Evolutionary conservation across 2,797 vertebrate species (phyloP).

Genomic region (Holocentrus rufus): DNA sequence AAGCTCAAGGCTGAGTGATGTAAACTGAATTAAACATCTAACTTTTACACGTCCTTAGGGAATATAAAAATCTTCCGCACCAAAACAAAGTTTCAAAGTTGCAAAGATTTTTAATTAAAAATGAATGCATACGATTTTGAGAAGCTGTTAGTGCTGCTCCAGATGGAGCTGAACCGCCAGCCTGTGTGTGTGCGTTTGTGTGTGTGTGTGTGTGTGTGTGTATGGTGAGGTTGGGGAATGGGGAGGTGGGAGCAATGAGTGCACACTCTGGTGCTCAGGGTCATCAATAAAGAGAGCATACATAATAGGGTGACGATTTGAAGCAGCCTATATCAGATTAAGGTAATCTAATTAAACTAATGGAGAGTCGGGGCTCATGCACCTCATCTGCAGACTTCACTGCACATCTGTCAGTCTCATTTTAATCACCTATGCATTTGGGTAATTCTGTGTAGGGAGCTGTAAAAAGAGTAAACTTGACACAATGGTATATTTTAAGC

Average conservation of each 20-base stretch:
- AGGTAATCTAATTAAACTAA: conserved; percentile 76
- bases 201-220: conserved; percentile 14
- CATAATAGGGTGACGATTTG: conserved; percentile 71
- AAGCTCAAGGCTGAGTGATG: conserved; percentile 42
- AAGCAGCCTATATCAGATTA: conserved; percentile 72
- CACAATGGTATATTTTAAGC: conserved; percentile 57
- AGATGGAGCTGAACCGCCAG: conserved; percentile 40
- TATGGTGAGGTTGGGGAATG: conserved; percentile 1
- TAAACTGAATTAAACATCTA: conserved; percentile 58
- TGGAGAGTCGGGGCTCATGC: conserved; percentile 50
- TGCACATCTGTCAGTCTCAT: conserved; percentile 59
- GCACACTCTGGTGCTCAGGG: conserved; percentile 66
- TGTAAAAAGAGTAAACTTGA: conserved; percentile 44
- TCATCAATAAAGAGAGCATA: conserved; percentile 61
- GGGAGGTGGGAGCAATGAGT: conserved; percentile 32
- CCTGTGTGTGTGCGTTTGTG: background rate
- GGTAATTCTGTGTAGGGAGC: conserved; percentile 53
- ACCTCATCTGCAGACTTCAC: conserved; percentile 48
- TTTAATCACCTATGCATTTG: conserved; percentile 72
- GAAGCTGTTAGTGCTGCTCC: conserved; percentile 40
- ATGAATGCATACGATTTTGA: conserved; percentile 48
- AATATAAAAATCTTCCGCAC: conserved; percentile 41
- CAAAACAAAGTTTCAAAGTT: conserved; percentile 60
- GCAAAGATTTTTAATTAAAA: conserved; percentile 72
- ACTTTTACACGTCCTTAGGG: conserved; percentile 14